Conservation (phyloP, 1,140 invertebrate species). For the Bombus confusus region DNA sequence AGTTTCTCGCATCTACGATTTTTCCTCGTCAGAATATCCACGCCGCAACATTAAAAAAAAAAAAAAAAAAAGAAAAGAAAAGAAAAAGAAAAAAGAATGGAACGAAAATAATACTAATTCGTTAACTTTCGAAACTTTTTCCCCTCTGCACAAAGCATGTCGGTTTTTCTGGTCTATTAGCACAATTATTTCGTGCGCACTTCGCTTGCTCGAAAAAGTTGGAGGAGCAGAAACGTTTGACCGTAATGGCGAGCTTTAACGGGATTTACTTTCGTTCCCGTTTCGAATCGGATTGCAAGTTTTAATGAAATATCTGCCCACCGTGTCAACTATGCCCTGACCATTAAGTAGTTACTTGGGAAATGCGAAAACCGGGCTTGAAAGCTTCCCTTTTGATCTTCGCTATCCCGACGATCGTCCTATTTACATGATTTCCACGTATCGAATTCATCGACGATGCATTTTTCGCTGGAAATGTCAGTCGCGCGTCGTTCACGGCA, state of each 20-base stretch:
- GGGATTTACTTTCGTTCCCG: constrained; percentile 14
- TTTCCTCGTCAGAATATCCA: not conserved
- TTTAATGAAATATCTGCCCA: constrained; percentile 48
- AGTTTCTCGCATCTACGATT: too few species aligned
- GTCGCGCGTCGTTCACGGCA: not conserved
- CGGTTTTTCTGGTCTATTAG: not conserved
- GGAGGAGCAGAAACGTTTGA: not conserved
- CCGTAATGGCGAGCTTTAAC: not conserved
- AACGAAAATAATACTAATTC: not conserved
- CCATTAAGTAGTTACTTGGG: constrained; percentile 22
- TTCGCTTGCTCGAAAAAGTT: constrained; percentile 13
- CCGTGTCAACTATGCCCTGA: not conserved
- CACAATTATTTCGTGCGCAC: not conserved
- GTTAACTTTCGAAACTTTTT: not conserved
- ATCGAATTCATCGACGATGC: constrained; percentile 4
- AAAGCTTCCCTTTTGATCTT: not conserved
- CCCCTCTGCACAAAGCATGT: not conserved
- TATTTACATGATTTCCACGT: not conserved
- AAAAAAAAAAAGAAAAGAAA: too few species aligned
- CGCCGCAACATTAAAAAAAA: not conserved
- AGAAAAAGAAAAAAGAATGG: too few species aligned
- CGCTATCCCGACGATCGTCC: not conserved
- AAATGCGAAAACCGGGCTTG: not conserved
- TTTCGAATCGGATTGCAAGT: constrained; percentile 40
- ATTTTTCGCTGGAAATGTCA: not conserved